A percentile compares a stretch with the other conserved stretches of the same genome.
These are phyloP conservation scores for Synanthedon vespiformis DNA, from an alignment of 2,888 invertebrate species.

Conservation along the genomic window DNA sequence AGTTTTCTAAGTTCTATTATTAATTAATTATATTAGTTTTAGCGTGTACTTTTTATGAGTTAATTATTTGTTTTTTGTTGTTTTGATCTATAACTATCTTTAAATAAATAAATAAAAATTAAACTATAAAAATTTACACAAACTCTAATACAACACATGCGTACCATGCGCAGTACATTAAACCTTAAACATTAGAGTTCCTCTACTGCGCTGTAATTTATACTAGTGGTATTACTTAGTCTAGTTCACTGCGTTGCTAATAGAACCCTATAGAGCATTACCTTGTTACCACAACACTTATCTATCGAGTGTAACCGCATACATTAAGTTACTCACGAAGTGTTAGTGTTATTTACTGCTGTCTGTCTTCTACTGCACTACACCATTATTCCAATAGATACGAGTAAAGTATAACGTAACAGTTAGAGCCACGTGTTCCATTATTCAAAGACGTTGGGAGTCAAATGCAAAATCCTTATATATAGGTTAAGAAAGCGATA, in stretches of 20 bases:
- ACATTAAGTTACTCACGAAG: not conserved
- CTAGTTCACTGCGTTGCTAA: conserved; percentile 14
- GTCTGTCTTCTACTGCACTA: conserved; percentile 1
- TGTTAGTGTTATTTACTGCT: conserved; percentile 7
- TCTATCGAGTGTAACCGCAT: conserved; percentile 3
- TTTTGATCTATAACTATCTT: too few species aligned
- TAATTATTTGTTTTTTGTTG: too few species aligned
- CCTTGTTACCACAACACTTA: conserved; percentile 21
- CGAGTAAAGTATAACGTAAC: not conserved
- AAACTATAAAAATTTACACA: too few species aligned
- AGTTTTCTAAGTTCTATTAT: too few species aligned
- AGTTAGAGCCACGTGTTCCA: not conserved
- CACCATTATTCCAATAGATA: not conserved
- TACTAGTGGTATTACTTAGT: conserved; percentile 8
- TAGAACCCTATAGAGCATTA: conserved; percentile 18
- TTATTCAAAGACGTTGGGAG: conserved; percentile 9
- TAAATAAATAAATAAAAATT: too few species aligned
- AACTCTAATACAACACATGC: too few species aligned
- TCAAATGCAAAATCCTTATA: conserved; percentile 26
- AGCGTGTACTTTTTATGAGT: too few species aligned
- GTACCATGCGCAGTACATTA: too few species aligned
- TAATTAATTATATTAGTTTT: too few species aligned
- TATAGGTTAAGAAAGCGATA: conserved; percentile 2
- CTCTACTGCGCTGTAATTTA: not conserved
- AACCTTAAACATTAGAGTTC: not conserved